Evolutionary conservation across 2,113 vertebrate genomes (phyloP).

Genomic region (Choloepus hoffmanni): DNA sequence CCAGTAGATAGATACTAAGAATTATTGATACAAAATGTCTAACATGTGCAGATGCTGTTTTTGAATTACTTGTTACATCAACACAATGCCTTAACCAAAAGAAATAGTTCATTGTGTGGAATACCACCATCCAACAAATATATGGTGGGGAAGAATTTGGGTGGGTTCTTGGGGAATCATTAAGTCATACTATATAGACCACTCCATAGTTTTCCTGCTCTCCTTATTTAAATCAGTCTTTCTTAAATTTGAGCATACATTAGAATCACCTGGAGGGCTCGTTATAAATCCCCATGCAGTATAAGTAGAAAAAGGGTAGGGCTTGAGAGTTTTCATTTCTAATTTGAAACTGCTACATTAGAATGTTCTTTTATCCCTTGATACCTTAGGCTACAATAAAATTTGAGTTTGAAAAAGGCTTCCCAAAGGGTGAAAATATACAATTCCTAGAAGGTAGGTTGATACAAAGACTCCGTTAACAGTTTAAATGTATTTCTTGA

Average conservation of each 20-base stretch:
- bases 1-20: background rate
- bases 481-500: background rate
- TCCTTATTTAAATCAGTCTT: background rate
- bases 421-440: background rate
- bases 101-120: background rate
- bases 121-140: background rate
- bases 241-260: background rate
- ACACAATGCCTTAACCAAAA: background rate
- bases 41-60: background rate
- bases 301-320: background rate
- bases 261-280: background rate
- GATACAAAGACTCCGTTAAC: background rate
- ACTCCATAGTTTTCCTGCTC: background rate
- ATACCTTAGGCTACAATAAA: background rate
- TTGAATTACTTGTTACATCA: background rate
- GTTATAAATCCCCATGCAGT: background rate
- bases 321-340: background rate
- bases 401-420: background rate
- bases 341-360: background rate
- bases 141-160: background rate
- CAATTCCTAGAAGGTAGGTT: background rate
- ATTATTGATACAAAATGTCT: slow-evolving; percentile 14
- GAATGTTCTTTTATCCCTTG: background rate
- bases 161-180: background rate
- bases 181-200: background rate